Conservation (phyloP, 2,888 invertebrate genomes). For the Parnassius orleans region DNA sequence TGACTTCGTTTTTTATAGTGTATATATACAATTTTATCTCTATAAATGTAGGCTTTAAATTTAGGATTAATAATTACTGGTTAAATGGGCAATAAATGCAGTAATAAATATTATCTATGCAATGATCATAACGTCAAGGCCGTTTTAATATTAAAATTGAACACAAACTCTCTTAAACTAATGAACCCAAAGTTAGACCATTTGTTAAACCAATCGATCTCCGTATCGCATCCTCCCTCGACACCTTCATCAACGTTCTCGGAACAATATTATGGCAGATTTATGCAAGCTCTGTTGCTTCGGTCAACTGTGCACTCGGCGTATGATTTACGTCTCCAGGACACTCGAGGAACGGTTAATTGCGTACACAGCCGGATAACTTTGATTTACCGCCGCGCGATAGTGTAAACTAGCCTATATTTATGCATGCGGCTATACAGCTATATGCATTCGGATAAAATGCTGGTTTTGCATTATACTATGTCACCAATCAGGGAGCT, state of each 20-base stretch:
- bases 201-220: background rate
- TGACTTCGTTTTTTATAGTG: too few relatives aligned
- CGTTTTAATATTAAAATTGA: too few relatives aligned
- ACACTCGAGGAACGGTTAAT: constrained; percentile 35
- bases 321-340: constrained; percentile 33
- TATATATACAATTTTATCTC: too few relatives aligned
- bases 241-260: background rate
- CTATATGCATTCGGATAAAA: background rate
- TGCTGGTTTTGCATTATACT: background rate
- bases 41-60: too few relatives aligned
- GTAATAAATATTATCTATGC: too few relatives aligned
- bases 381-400: constrained; percentile 33
- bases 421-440: constrained; percentile 16
- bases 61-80: too few relatives aligned
- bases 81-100: too few relatives aligned
- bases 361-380: constrained; percentile 32
- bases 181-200: too few relatives aligned
- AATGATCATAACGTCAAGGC: too few relatives aligned
- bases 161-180: too few relatives aligned
- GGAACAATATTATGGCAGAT: background rate
- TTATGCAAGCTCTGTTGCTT: constrained; percentile 10
- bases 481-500: background rate
- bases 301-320: constrained; percentile 17
- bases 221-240: background rate
- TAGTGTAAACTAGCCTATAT: constrained; percentile 25